Evolutionary conservation across 2,113 vertebrate genomes (phyloP), one percentile per base, ranked within the genome.

Genomic region (Elaphurus davidianus): DNA sequence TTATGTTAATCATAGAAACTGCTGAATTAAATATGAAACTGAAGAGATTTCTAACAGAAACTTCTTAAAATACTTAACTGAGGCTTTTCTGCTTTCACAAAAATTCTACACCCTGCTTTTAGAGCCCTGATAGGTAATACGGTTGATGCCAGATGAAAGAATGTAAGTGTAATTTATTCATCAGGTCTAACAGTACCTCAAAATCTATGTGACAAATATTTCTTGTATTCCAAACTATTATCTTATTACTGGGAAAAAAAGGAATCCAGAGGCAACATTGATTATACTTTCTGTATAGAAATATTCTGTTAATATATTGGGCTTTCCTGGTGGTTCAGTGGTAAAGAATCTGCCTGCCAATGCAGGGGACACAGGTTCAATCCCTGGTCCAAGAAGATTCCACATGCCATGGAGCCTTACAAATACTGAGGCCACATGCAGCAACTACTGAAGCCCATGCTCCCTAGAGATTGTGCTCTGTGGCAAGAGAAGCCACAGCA

Each of bases 1-100:
- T 94, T 91, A 93, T 76, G n/a, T 60, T 92, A 88, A 71, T 86
- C 59, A 60, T 33, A 87, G 57, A 85, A 87, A 59, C 8, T n/a
- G 13, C 21, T 94, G 76, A 87, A 92, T 93, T 90, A 88, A 89
- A 82, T 78, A 64, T 52, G 47, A 90, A 95, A 83, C 33, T 89
- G 93, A 96, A 84, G 83, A 89, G 84, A 90, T 86, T 97, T 96
- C 57, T 67, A 94, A 13, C 25, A 36, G 36, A 21, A 95, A 97
- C 5, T 95, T 98, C 86, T 96, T 36, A 93, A 96, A 95, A 96
- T 85, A 78, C 85, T 93, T 97, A 93, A 71, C 23, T 52, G 83
- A 64, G 59, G n/a, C n/a, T 83, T 92, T 88, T 97, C 71, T 13
- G 19, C 86, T 95, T 62, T 92, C 90, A 60, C 25, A 40, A 98